phyloP scores from a whole-genome alignment of 2,113 vertebrate species.

The Leucoraja erinaceus region DNA sequence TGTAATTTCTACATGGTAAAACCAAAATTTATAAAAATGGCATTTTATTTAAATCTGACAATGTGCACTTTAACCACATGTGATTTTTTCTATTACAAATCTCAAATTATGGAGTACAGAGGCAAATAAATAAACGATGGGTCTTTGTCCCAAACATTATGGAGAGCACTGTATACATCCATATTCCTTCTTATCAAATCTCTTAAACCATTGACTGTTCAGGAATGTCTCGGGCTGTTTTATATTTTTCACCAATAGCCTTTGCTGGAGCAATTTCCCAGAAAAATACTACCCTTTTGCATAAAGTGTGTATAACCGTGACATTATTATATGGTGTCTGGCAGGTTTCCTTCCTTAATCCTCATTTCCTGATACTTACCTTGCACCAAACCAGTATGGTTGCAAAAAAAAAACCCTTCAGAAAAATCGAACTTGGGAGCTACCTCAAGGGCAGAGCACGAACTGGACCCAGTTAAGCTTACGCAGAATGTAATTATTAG shows the following conservation, averaged over 20 bases:
- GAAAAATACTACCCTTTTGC: background rate
- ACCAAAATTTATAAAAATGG: no score
- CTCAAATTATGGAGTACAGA: no score
- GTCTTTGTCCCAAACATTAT: no score
- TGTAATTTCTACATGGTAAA: no score
- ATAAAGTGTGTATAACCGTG: background rate
- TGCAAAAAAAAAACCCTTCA: background rate
- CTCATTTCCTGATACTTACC: constrained; percentile 3
- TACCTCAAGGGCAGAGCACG: background rate
- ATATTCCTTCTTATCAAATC: no score
- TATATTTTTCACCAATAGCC: background rate
- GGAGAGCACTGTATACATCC: background rate
- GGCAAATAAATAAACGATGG: no score
- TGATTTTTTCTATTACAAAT: no score
- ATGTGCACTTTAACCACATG: no score
- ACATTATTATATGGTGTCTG: background rate
- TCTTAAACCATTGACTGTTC: background rate
- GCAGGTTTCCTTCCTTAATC: background rate
- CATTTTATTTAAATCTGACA: no score
- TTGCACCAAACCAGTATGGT: background rate
- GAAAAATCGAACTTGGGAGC: background rate
- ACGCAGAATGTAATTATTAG: background rate
- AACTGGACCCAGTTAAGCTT: background rate
- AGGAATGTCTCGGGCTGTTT: background rate
- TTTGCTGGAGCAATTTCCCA: background rate